Evolutionary conservation across 1,140 invertebrate species (phyloP).

Genomic region (Globodera rostochiensis): DNA sequence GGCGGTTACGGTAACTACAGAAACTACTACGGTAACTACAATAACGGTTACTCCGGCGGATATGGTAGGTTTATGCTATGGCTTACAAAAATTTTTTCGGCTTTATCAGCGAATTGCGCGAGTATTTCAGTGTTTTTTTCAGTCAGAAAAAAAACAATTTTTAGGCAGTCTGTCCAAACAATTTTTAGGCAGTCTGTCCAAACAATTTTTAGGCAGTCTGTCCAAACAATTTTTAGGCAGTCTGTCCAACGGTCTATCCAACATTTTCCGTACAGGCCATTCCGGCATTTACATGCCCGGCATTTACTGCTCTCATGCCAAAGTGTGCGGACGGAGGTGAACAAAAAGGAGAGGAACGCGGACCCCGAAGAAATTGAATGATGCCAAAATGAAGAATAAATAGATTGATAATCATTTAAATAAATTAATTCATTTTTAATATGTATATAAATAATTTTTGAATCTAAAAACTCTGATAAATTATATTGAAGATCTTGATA

Average conservation of each 20-base stretch:
- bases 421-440: not conserved
- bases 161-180: too few relatives aligned
- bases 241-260: not conserved
- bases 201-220: too few relatives aligned
- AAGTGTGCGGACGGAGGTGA: slow-evolving; percentile 22
- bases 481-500: too few relatives aligned
- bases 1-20: not conserved
- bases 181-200: not conserved
- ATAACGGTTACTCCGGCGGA: slow-evolving; percentile 2
- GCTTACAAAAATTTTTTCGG: too few relatives aligned
- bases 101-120: too few relatives aligned
- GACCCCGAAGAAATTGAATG: not conserved
- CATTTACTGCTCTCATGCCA: slow-evolving; percentile 23
- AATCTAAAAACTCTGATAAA: too few relatives aligned
- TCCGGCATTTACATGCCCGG: slow-evolving; percentile 15
- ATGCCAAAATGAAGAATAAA: not conserved
- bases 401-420: not conserved
- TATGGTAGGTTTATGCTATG: not conserved
- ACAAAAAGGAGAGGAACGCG: not conserved
- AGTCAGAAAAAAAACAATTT: too few relatives aligned
- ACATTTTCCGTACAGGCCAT: slow-evolving; percentile 5
- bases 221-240: not conserved
- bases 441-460: not conserved
- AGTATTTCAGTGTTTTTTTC: too few relatives aligned
- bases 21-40: slow-evolving; percentile 12